Conservation (phyloP, 2,113 vertebrate species). For the Notothenia coriiceps region DNA sequence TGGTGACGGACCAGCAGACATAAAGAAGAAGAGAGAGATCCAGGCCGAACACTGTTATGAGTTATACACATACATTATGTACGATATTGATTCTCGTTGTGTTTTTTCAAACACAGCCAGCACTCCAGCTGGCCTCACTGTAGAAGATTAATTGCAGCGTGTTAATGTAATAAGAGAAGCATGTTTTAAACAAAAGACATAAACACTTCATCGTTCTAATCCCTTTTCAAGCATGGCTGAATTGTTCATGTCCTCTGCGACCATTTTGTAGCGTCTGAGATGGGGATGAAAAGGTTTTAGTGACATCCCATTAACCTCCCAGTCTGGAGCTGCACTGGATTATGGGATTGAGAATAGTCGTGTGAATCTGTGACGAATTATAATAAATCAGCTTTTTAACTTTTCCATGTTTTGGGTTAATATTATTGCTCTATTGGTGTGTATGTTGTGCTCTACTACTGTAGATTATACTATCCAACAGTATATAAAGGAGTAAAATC, state of each 20-base stretch:
- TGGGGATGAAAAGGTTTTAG: constrained; percentile 1
- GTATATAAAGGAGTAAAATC: too few relatives aligned
- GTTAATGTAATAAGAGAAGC: not conserved
- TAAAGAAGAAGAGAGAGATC: too few relatives aligned
- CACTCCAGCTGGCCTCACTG: too few relatives aligned
- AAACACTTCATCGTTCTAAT: not conserved
- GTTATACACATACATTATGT: not conserved
- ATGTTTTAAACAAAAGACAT: not conserved
- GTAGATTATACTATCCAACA: too few relatives aligned
- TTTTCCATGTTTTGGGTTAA: too few relatives aligned
- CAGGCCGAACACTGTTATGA: not conserved
- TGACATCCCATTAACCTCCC: constrained; percentile 49
- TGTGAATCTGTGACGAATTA: not conserved
- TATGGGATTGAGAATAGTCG: not conserved
- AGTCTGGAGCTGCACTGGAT: constrained; percentile 8
- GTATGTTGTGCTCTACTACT: too few relatives aligned
- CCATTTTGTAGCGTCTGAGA: not conserved
- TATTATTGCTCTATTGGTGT: too few relatives aligned
- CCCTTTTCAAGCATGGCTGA: not conserved
- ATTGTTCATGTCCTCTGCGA: not conserved
- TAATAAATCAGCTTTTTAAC: too few relatives aligned
- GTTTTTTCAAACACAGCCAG: not conserved
- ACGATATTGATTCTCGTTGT: too few relatives aligned
- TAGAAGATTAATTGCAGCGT: not conserved
- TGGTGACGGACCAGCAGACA: not conserved